Conservation (phyloP, 2,888 invertebrate genomes). For the Balanococcus diminutus region DNA sequence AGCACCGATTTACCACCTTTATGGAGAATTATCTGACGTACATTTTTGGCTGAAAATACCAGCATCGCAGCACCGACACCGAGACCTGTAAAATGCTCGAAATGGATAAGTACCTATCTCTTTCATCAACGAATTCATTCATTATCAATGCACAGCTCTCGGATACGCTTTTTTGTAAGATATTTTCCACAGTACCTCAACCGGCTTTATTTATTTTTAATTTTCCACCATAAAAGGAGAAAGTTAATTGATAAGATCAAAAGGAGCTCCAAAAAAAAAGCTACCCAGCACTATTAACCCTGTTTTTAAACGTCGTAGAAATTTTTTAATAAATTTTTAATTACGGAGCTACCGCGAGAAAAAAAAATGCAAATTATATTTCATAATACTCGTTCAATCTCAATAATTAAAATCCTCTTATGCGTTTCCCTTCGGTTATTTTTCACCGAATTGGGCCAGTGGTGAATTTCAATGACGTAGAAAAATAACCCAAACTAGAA, state of each 20-base stretch:
- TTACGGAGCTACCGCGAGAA: not conserved
- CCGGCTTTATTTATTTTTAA: slow-evolving; percentile 1
- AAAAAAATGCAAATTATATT: slow-evolving; percentile 22
- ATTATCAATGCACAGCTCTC: not conserved
- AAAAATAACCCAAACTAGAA: not conserved
- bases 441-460: not conserved
- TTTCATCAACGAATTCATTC: not conserved
- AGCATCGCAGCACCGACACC: not conserved
- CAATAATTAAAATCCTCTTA: not conserved
- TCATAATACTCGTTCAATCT: slow-evolving; percentile 22
- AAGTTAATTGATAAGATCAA: slow-evolving; percentile 9
- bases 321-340: slow-evolving; percentile 31
- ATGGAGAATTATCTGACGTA: slow-evolving; percentile 1
- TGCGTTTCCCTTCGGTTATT: not conserved
- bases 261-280: not conserved
- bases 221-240: not conserved
- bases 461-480: not conserved
- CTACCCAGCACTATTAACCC: not conserved
- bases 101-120: not conserved
- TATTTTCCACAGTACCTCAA: not conserved
- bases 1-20: slow-evolving; percentile 33
- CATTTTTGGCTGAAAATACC: not conserved
- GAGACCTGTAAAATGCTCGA: not conserved
- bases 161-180: not conserved
- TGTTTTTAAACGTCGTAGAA: not conserved